Conservation (phyloP, 2,797 vertebrate species). For the Allobates femoralis region DNA sequence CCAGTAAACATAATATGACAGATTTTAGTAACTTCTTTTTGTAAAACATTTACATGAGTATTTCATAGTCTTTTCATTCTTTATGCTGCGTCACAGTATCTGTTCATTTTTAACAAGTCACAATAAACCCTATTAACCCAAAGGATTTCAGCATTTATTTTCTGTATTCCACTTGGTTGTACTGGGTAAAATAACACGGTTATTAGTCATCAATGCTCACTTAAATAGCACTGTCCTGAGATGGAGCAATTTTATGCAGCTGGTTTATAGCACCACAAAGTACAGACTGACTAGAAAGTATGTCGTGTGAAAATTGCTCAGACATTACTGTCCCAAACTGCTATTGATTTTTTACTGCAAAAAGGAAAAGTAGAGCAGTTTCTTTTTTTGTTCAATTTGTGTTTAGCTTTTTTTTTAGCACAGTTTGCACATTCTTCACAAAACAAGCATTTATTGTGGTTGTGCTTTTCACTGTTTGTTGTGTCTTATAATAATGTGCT, state of each 20-base stretch:
- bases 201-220: slow-evolving; percentile 38
- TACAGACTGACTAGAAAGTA: slow-evolving; percentile 41
- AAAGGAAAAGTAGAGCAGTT: slow-evolving; percentile 41
- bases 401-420: slow-evolving; percentile 45
- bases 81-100: neutral
- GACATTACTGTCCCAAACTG: slow-evolving; percentile 46
- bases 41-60: neutral
- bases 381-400: slow-evolving; percentile 46
- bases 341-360: slow-evolving; percentile 57
- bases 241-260: slow-evolving; percentile 35
- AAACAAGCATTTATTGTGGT: slow-evolving; percentile 12
- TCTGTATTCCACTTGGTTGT: neutral
- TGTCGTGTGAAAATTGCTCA: slow-evolving; percentile 52
- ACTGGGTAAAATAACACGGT: slow-evolving; percentile 5
- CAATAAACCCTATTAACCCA: neutral
- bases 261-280: slow-evolving; percentile 28
- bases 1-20: neutral
- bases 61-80: neutral
- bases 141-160: neutral
- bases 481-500: neutral
- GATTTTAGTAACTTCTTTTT: neutral
- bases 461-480: neutral
- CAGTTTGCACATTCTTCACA: slow-evolving; percentile 26
- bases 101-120: neutral
- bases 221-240: slow-evolving; percentile 43